These are phyloP conservation scores for Sesamia nonagrioides DNA, from an alignment of 1,140 invertebrate species.

Conservation along the genomic window DNA sequence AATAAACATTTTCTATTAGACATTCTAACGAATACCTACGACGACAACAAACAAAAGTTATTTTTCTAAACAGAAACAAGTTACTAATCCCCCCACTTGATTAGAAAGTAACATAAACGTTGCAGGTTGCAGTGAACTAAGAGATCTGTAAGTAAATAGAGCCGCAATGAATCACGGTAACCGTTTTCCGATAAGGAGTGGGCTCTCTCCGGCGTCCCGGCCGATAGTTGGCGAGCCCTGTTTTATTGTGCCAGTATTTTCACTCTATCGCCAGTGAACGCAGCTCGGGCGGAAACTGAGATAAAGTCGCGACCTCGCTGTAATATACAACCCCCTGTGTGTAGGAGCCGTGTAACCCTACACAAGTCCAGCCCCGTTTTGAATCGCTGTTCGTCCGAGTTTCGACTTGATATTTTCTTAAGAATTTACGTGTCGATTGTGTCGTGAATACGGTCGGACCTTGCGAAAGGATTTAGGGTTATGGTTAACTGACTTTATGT, in stretches of 20 bases:
- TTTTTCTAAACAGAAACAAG: background rate
- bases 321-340: slow-evolving; percentile 64
- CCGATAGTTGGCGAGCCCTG: slow-evolving; percentile 70
- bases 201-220: slow-evolving; percentile 57
- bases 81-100: slow-evolving; percentile 22
- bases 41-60: background rate
- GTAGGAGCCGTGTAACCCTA: slow-evolving; percentile 43
- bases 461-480: background rate
- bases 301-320: slow-evolving; percentile 74
- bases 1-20: background rate
- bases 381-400: slow-evolving; percentile 39
- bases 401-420: slow-evolving; percentile 42
- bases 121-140: slow-evolving; percentile 67
- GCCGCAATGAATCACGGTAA: slow-evolving; percentile 78
- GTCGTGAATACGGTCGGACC: slow-evolving; percentile 17
- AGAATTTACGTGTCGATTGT: slow-evolving; percentile 38
- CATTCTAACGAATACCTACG: background rate
- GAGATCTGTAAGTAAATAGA: slow-evolving; percentile 74
- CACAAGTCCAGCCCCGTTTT: slow-evolving; percentile 45
- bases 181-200: slow-evolving; percentile 82
- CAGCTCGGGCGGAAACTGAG: slow-evolving; percentile 80
- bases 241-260: slow-evolving; percentile 84
- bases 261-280: slow-evolving; percentile 76
- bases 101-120: slow-evolving; percentile 51
- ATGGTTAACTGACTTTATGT: slow-evolving; percentile 17